Evolutionary conservation across 2,113 vertebrate genomes (phyloP), one percentile per base, ranked within the genome.

Genomic region (Melanocharis versteri): DNA sequence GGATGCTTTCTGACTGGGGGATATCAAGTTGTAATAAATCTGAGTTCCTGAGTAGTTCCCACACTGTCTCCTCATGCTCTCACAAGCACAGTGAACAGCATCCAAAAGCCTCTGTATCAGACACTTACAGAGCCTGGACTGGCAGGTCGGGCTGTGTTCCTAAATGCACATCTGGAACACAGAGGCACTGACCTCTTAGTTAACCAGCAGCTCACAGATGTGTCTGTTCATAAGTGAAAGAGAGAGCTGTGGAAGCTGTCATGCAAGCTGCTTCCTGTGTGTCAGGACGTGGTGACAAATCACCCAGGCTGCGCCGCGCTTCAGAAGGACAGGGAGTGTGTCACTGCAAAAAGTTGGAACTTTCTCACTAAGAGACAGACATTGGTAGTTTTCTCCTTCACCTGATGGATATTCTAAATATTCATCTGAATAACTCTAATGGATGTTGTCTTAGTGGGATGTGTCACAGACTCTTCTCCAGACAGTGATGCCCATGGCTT

Each of bases 1-100:
- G 71, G 40, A 80, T 92, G 35, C 3, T 79, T 7, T 80, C 44
- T 82, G 68, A 73, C 35, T 86, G 23, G 42, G 37, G 58, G 24
- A 85, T 94, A 85, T 66, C 21, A 44, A 61, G 45, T 40, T 87
- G 45, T 80, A 86, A 88, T 83, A 92, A 93, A 86, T 90, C 37
- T 93, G 42, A 58, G 28, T 62, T 92, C 86, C 56, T 83, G 47
- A 28, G 35, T 65, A 70, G 66, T 93, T 96, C 75, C 71, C 90
- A 93, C 93, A 94, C 70, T 86, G 37, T 77, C 87, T 65, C 83
- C 54, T 91, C 75, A 70, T 90, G n/a, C 39, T 77, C 90, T 85
- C 89, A 72, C 9, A 69, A 61, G 62, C 68, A 37, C 17, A 40
- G 44, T 30, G 40, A 75, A 39, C 14, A 72, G 62, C 27, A 85